Conservation (phyloP, 1,140 invertebrate species). For the Eumaeus atala region DNA sequence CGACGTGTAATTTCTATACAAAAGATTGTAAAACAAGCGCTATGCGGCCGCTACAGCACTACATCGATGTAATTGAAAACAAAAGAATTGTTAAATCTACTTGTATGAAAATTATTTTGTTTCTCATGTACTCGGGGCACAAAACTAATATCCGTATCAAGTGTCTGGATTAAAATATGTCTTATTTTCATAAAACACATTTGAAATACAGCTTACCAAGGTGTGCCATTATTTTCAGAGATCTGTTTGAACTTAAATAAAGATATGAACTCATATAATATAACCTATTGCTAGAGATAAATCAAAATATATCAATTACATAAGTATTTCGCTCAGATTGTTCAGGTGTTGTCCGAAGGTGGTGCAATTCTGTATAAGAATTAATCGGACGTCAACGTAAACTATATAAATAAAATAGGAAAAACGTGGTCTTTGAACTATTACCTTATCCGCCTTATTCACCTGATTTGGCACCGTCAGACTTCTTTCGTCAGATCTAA, state of each 20-base stretch:
- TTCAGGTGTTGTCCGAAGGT: no score
- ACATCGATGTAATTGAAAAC: background rate
- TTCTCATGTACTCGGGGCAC: background rate
- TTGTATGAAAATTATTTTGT: background rate
- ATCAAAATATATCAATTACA: no score
- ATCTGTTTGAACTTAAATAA: background rate
- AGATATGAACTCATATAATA: background rate
- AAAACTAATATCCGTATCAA: background rate
- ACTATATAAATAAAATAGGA: no score
- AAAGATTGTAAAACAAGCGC: background rate
- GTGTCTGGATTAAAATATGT: conserved; percentile 6
- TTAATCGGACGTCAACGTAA: no score
- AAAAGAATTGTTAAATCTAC: conserved; percentile 6
- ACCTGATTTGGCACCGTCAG: no score
- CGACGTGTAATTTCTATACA: background rate
- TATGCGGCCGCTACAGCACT: background rate
- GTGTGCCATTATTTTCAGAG: background rate
- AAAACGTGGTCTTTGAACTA: no score
- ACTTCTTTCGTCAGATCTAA: no score
- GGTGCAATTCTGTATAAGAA: no score
- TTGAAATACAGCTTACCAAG: background rate
- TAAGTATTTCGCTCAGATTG: no score
- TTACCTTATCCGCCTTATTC: no score
- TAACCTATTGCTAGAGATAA: no score
- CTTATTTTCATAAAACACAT: background rate